Conservation (phyloP, 2,888 invertebrate species). For the Mimas tiliae region DNA sequence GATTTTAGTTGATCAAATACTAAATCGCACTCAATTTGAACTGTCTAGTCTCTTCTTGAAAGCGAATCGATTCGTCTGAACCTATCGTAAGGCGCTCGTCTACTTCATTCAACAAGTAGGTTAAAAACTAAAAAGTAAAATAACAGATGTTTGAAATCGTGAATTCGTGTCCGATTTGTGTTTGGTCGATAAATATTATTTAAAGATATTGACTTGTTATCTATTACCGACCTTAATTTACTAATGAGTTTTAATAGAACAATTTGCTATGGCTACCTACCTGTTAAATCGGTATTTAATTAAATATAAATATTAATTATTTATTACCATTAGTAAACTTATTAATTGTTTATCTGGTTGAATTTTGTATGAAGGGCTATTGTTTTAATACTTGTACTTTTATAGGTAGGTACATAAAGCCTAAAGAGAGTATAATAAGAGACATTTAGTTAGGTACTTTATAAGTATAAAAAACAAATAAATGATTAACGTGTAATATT, state of each 20-base stretch:
- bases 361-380: not conserved
- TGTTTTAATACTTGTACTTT: not conserved
- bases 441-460: not conserved
- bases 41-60: no score
- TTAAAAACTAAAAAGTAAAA: not conserved
- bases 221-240: conserved; percentile 3
- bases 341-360: not conserved
- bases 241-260: conserved; percentile 10
- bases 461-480: conserved; percentile 15
- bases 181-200: not conserved
- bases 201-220: not conserved
- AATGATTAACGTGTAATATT: conserved; percentile 38
- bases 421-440: not conserved
- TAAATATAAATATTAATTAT: not conserved
- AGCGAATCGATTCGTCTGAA: no score
- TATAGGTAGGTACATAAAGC: not conserved
- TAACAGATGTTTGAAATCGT: not conserved
- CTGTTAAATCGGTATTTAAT: conserved; percentile 8
- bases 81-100: not conserved
- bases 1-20: no score
- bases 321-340: not conserved
- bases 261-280: conserved; percentile 8
- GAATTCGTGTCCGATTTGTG: conserved; percentile 2
- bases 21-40: no score
- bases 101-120: not conserved